Evolutionary conservation across 1,140 invertebrate genomes (phyloP).

Genomic region (Rhizoglyphus robini): DNA sequence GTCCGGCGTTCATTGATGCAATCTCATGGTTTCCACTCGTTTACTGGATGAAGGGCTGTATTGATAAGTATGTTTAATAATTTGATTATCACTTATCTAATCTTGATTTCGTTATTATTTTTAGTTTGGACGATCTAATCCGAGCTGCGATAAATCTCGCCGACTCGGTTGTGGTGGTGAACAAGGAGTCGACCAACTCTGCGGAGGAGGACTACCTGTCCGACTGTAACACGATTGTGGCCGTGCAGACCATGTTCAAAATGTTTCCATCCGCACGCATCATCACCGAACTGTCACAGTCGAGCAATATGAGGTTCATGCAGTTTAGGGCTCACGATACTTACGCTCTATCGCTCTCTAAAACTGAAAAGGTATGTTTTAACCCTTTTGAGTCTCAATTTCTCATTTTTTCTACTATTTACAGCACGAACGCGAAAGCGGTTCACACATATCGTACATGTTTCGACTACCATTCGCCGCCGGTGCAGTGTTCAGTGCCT

Average conservation of each 20-base stretch:
- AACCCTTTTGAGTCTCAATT: too few species aligned
- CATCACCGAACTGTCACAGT: constrained; percentile 91
- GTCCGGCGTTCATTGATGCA: constrained; percentile 81
- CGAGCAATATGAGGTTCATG: constrained; percentile 98
- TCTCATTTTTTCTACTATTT: too few species aligned
- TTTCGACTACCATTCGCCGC: constrained; percentile 94
- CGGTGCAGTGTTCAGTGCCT: constrained; percentile 82
- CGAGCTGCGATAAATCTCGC: constrained; percentile 85
- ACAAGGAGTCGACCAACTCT: constrained; percentile 89
- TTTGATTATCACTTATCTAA: constrained; percentile 19
- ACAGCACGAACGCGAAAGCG: constrained; percentile 90
- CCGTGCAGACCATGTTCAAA: constrained; percentile 97
- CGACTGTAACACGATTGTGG: constrained; percentile 96
- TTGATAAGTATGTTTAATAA: constrained; percentile 64
- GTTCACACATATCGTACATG: constrained; percentile 99
- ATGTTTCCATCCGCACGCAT: constrained; percentile 95
- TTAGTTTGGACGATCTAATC: constrained; percentile 78
- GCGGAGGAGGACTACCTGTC: constrained; percentile 86
- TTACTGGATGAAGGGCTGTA: constrained; percentile 93
- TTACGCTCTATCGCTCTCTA: constrained; percentile 86
- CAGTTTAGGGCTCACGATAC: constrained; percentile 93
- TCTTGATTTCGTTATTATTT: constrained; percentile 13
- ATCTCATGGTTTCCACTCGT: constrained; percentile 90
- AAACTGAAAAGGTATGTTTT: constrained; percentile 99
- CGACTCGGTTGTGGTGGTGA: constrained; percentile 95